Conservation (phyloP, 2,797 vertebrate species). For the Scolopax rusticola region DNA sequence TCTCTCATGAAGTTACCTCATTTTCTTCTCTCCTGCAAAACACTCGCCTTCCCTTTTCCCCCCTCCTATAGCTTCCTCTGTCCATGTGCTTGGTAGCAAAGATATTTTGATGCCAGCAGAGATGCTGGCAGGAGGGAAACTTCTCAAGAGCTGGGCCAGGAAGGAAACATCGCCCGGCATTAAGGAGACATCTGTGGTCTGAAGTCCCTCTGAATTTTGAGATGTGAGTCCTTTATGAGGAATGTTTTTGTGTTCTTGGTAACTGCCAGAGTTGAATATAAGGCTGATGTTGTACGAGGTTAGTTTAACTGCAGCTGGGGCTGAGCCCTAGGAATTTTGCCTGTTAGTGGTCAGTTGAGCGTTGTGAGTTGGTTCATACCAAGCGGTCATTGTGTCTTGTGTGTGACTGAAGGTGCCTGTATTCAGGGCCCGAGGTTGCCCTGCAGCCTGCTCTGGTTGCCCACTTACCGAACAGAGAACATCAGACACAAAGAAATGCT, state of each 20-base stretch:
- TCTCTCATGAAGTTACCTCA: slow-evolving; percentile 45
- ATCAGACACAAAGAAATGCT: not conserved
- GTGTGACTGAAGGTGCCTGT: not conserved
- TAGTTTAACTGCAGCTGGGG: slow-evolving; percentile 25
- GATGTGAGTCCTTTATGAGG: slow-evolving; percentile 35
- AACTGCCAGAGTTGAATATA: slow-evolving; percentile 29
- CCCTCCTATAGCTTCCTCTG: not conserved
- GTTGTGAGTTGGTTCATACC: not conserved
- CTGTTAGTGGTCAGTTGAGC: slow-evolving; percentile 17
- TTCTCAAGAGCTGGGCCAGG: not conserved
- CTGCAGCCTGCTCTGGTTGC: not conserved
- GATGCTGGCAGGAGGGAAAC: not conserved
- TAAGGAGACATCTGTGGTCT: not conserved
- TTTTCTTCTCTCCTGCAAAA: slow-evolving; percentile 27
- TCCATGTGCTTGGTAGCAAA: not conserved
- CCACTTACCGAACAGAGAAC: not conserved
- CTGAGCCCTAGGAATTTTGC: slow-evolving; percentile 37
- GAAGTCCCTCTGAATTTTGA: slow-evolving; percentile 21
- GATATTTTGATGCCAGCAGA: not conserved
- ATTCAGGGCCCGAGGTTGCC: not conserved
- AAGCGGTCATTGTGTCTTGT: not conserved
- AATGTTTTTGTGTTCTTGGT: slow-evolving; percentile 33
- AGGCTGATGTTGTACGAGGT: not conserved
- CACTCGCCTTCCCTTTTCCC: not conserved
- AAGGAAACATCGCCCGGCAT: not conserved